Evolutionary conservation across 2,888 invertebrate genomes (phyloP).

Genomic region (Aphidoletes aphidimyza): DNA sequence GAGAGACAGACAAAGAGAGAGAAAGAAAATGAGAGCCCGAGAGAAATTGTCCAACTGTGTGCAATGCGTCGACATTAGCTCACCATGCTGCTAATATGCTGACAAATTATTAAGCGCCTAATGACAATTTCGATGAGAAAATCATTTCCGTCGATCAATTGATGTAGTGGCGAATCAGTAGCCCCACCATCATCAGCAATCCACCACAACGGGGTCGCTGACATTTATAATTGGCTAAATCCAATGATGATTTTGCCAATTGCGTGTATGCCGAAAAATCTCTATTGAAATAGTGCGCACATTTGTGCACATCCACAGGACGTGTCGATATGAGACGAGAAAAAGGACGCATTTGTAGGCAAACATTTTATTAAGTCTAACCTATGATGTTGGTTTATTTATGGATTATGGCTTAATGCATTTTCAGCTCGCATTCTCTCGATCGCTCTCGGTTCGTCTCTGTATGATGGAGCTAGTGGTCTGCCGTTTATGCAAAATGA

Average conservation of each 20-base stretch:
- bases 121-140: slow-evolving; percentile 20
- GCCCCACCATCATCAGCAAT: not conserved
- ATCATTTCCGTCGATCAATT: not conserved
- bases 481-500: slow-evolving; percentile 20
- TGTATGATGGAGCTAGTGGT: not conserved
- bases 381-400: slow-evolving; percentile 19
- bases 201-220: slow-evolving; percentile 24
- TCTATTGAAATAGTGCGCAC: too few relatives aligned
- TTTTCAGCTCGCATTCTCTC: too few relatives aligned
- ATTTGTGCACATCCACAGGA: not conserved
- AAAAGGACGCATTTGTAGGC: not conserved
- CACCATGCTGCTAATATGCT: slow-evolving; percentile 10
- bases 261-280: not conserved
- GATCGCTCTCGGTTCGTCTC: too few relatives aligned
- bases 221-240: not conserved
- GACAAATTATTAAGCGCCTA: slow-evolving; percentile 36
- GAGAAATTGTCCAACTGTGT: not conserved
- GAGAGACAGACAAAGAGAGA: not conserved
- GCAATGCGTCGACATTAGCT: not conserved
- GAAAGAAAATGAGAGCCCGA: not conserved
- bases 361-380: slow-evolving; percentile 19
- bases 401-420: slow-evolving; percentile 29
- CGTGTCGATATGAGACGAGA: not conserved
- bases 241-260: not conserved
- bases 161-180: not conserved